A percentile compares a stretch with the other conserved stretches of the same genome.
Conservation (phyloP, 2,113 vertebrate species). For the Herpailurus yagouaroundi region DNA sequence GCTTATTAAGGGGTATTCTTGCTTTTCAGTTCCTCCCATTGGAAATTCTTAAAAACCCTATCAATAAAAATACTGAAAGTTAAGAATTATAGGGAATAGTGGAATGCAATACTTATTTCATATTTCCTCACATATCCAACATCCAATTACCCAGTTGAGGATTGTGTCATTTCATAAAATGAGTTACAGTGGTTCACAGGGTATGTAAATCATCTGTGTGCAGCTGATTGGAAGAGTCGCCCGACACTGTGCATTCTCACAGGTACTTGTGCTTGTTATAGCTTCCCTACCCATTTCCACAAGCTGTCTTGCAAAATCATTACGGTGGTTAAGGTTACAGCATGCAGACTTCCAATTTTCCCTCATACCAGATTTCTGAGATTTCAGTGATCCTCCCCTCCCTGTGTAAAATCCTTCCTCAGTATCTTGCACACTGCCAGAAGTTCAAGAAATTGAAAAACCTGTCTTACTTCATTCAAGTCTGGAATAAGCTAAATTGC, state of each 20-base stretch:
- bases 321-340: not conserved
- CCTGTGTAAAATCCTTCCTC: not conserved
- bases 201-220: not conserved
- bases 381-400: not conserved
- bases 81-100: not conserved
- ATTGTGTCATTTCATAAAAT: not conserved
- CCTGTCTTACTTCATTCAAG: not conserved
- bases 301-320: not conserved
- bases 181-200: not conserved
- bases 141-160: not conserved
- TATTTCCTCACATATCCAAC: not conserved
- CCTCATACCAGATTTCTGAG: not conserved
- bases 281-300: not conserved
- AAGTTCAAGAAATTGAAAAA: constrained; percentile 32
- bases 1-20: not conserved
- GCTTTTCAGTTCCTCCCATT: not conserved
- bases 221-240: not conserved
- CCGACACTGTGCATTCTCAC: not conserved
- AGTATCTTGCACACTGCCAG: not conserved
- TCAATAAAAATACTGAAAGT: not conserved
- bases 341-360: not conserved
- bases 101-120: not conserved
- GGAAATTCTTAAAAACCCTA: not conserved
- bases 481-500: not conserved
- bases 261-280: not conserved